Conservation (phyloP, 2,797 vertebrate genomes). For the Pteropus rufus region DNA sequence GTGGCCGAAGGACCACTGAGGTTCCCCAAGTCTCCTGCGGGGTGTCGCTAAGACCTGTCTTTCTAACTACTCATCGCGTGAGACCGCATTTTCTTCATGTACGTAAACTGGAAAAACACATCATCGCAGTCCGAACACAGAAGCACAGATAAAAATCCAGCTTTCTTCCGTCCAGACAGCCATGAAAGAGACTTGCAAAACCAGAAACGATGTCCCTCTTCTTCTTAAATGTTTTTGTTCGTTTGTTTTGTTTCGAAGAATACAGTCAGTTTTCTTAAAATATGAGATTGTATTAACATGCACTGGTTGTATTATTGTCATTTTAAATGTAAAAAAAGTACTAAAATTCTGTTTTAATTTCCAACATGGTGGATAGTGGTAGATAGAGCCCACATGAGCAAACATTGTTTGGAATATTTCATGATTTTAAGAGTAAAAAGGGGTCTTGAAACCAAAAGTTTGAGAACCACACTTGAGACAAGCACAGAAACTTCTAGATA, state of each 20-base stretch:
- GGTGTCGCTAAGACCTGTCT: neutral
- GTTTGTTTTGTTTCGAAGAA: neutral
- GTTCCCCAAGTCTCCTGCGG: neutral
- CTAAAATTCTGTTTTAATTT: constrained; percentile 15
- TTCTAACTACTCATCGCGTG: neutral
- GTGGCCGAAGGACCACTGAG: neutral
- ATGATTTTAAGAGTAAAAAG: neutral
- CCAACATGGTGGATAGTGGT: neutral
- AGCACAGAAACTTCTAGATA: neutral
- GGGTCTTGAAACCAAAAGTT: neutral
- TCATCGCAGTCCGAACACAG: neutral
- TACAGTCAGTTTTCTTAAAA: neutral
- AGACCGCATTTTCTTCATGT: neutral
- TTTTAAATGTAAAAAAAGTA: neutral
- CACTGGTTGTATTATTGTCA: neutral
- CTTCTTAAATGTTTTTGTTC: neutral
- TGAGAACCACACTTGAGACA: neutral
- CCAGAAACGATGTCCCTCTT: neutral
- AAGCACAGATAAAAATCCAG: neutral
- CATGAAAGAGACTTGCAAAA: neutral
- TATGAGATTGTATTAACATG: neutral
- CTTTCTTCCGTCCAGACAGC: neutral
- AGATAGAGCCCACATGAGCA: neutral
- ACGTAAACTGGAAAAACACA: neutral
- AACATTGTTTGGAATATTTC: neutral